Conservation (phyloP, 2,113 vertebrate genomes). For the Myrmecophaga tridactyla region DNA sequence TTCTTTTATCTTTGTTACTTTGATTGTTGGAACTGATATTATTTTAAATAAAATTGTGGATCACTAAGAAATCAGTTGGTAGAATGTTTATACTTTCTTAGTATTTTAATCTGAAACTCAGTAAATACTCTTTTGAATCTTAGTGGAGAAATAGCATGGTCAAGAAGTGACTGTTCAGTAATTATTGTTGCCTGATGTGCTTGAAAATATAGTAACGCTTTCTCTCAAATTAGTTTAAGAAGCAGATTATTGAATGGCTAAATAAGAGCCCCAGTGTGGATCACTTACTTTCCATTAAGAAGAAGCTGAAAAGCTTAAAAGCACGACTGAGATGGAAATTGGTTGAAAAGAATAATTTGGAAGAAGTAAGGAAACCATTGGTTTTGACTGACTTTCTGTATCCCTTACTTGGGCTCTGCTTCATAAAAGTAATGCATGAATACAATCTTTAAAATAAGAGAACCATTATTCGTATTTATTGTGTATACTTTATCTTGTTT, state of each 20-base stretch:
- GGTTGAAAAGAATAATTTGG: conserved; percentile 84
- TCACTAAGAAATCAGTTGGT: conserved; percentile 32
- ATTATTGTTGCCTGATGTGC: conserved; percentile 27
- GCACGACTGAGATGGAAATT: conserved; percentile 85
- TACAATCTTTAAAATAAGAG: not conserved
- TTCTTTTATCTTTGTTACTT: conserved; percentile 42
- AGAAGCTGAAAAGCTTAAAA: conserved; percentile 83
- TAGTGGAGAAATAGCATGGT: conserved; percentile 36
- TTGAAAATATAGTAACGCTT: conserved; percentile 43
- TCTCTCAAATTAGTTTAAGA: conserved; percentile 83
- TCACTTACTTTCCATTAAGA: conserved; percentile 83
- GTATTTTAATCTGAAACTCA: conserved; percentile 31
- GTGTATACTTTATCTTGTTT: conserved; percentile 27
- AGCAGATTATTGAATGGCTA: conserved; percentile 80
- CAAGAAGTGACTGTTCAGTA: not conserved
- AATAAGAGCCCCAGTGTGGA: conserved; percentile 78
- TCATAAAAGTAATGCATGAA: not conserved
- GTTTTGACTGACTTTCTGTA: conserved; percentile 1
- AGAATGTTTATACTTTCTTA: not conserved
- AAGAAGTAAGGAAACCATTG: conserved; percentile 80
- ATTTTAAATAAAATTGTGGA: not conserved
- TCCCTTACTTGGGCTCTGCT: conserved; percentile 13
- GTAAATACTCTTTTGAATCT: conserved; percentile 25
- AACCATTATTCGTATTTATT: not conserved
- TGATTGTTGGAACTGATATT: not conserved